A percentile compares a stretch with the other conserved stretches of the same genome.
Evolutionary conservation across 2,113 vertebrate species (phyloP).

Genomic region (Scopus umbretta): DNA sequence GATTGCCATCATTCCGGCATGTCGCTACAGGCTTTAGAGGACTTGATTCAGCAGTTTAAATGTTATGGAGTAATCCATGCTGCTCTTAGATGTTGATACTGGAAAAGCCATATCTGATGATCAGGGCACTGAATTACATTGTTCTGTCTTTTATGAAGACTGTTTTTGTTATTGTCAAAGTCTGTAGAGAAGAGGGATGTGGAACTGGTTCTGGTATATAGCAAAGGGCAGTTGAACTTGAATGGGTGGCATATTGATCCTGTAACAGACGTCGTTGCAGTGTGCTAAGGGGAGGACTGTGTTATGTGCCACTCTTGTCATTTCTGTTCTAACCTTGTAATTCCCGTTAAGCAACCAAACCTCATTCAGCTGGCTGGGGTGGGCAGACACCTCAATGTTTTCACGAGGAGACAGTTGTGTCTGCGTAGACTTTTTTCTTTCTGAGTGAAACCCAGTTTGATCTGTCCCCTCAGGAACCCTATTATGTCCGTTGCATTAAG

Average conservation of each 20-base stretch:
- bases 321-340: not conserved
- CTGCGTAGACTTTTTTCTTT: not conserved
- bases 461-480: conserved; percentile 83
- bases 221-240: not conserved
- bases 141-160: not conserved
- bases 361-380: accelerated
- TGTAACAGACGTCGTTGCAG: not conserved
- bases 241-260: accelerated
- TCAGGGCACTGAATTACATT: not conserved
- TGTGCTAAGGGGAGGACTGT: not conserved
- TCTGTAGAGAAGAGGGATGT: not conserved
- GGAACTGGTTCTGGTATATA: not conserved
- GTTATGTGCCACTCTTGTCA: accelerated
- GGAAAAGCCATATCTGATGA: accelerated
- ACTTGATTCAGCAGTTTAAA: not conserved
- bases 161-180: not conserved
- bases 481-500: conserved; percentile 98
- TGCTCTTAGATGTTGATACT: not conserved
- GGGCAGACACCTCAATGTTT: not conserved
- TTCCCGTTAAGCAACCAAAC: not conserved
- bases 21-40: not conserved
- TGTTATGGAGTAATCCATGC: not conserved
- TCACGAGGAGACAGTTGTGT: not conserved
- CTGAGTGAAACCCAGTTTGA: not conserved
- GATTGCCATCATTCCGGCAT: accelerated